Evolutionary conservation across 2,797 vertebrate genomes (phyloP), one percentile per base, ranked within the genome.

Genomic region (Chelon labrosus): DNA sequence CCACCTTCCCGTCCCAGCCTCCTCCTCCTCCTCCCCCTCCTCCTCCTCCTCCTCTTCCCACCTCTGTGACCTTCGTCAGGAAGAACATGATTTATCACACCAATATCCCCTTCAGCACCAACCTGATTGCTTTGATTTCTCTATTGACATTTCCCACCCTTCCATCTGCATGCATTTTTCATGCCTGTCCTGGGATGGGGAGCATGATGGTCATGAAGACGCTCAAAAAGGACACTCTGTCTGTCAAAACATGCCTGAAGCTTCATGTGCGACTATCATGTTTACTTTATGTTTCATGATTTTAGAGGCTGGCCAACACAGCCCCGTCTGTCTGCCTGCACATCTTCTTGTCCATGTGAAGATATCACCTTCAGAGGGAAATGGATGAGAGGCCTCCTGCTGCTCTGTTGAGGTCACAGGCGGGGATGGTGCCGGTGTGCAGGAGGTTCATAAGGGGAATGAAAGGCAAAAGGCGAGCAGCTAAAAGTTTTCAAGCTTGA

Each of bases 61-160:
- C 72, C 76, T 61, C 75, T 9, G 59, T 78, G 79, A 92, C 88
- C 88, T 87, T 83, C 47, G 54, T 86, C 76, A 77, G 80, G 73
- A 88, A 69, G 79, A 72, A 75, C 80, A 86, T 90, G 91, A 93
- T 91, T 93, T 88, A 92, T 92, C 80, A 83, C 87, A 84, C 85
- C 89, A 82, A 85, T 91, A 89, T 87, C 73, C 77, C 84, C 73
- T 76, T 85, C 80, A 76, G 80, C 80, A 63, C 70, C 80, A 73
- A 57, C 81, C 83, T 82, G 87, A 90, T 89, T 88, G 86, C 90
- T 91, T 85, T 91, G 88, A 92, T 93, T 83, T 86, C 86, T 89
- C 82, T 87, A 93, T 91, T 89, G 89, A 92, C 90, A 91, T 92
- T 90, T 91, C 75, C 79, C 55, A 76, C 72, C 46, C 63, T 77